phyloP scores from a whole-genome alignment of 2,888 invertebrate species.

The Orthosia gracilis region DNA sequence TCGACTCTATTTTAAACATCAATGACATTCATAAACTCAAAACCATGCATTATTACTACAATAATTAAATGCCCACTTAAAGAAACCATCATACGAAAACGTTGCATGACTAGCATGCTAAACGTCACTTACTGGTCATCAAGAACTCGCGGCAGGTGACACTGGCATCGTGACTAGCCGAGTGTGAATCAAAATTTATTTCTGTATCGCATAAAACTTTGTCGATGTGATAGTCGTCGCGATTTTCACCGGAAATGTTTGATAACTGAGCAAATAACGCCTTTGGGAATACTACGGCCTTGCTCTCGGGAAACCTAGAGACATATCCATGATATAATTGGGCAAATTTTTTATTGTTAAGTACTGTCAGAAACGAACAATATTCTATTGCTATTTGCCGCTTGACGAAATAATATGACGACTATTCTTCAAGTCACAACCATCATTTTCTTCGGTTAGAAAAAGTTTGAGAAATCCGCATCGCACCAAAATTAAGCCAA shows the following conservation, averaged over 20 bases:
- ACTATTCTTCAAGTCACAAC: too few relatives aligned
- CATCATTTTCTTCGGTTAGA: too few relatives aligned
- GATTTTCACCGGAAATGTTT: conserved; percentile 17
- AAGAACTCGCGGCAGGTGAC: conserved; percentile 17
- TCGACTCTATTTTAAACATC: too few relatives aligned
- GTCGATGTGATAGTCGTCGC: not conserved
- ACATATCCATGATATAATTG: not conserved
- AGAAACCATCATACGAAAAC: not conserved
- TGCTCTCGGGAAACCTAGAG: not conserved
- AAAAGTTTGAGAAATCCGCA: too few relatives aligned
- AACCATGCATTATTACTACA: conserved; percentile 5
- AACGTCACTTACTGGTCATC: conserved; percentile 20
- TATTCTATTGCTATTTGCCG: not conserved
- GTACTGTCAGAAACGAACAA: not conserved
- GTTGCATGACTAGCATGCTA: conserved; percentile 15
- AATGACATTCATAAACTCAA: not conserved
- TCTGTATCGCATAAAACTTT: conserved; percentile 13
- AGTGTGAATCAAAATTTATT: conserved; percentile 48
- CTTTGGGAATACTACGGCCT: not conserved
- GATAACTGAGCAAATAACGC: conserved; percentile 8
- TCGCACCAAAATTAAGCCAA: too few relatives aligned
- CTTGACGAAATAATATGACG: not conserved
- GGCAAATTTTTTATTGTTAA: not conserved
- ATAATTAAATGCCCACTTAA: not conserved
- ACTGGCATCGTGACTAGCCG: conserved; percentile 21